phyloP scores from a whole-genome alignment of 2,888 invertebrate species.

The Diadegma fenestrale region DNA sequence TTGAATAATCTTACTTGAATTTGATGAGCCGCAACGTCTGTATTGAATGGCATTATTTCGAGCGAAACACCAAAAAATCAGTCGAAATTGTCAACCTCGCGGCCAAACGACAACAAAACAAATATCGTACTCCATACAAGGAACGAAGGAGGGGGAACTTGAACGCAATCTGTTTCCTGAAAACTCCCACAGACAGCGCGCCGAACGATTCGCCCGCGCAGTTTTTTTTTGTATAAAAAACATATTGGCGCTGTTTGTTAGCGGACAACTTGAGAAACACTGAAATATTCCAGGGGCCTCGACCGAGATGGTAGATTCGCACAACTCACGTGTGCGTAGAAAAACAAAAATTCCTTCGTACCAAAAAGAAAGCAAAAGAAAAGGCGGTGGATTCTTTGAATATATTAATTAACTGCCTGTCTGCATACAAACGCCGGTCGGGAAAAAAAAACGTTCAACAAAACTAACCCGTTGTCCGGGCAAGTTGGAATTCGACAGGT shows the following conservation, averaged over 20 bases:
- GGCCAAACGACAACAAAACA: slow-evolving; percentile 5
- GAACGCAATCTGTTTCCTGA: no score
- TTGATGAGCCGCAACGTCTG: slow-evolving; percentile 91
- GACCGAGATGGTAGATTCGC: not conserved
- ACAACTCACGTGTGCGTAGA: not conserved
- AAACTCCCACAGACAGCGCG: no score
- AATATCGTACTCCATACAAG: not conserved
- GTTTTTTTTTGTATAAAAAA: no score
- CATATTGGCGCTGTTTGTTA: not conserved
- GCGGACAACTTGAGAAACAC: not conserved
- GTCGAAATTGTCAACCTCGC: not conserved
- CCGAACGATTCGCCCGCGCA: no score
- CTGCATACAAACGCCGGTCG: slow-evolving; percentile 12
- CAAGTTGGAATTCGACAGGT: slow-evolving; percentile 27
- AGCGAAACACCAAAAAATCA: not conserved
- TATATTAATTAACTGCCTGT: slow-evolving; percentile 11
- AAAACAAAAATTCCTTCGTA: not conserved
- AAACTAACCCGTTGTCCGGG: slow-evolving; percentile 12
- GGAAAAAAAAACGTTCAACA: slow-evolving; percentile 21
- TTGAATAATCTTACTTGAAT: slow-evolving; percentile 85
- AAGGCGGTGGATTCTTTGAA: not conserved
- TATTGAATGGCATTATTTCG: slow-evolving; percentile 90
- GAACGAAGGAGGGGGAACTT: no score
- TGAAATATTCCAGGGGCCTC: not conserved
- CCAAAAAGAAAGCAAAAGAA: not conserved